Evolutionary conservation across 2,888 invertebrate species (phyloP).

Genomic region (Ptychoptera contaminata): DNA sequence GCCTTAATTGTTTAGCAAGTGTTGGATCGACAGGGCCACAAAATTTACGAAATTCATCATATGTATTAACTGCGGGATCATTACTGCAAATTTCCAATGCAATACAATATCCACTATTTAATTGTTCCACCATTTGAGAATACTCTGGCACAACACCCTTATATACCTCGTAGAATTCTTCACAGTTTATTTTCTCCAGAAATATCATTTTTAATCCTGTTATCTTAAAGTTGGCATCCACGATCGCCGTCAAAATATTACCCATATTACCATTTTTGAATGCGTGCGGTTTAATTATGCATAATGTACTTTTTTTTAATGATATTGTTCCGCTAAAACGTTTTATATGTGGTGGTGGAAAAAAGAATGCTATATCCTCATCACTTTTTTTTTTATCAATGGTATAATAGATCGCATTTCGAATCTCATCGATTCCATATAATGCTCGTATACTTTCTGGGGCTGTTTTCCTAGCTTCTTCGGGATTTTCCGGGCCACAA

Average conservation of each 20-base stretch:
- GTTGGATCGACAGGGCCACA: conserved; percentile 87
- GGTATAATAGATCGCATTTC: conserved; percentile 56
- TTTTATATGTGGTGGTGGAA: conserved; percentile 25
- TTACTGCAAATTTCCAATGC: conserved; percentile 67
- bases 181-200: conserved; percentile 66
- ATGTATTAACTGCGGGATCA: conserved; percentile 40
- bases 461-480: conserved; percentile 34
- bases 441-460: conserved; percentile 46
- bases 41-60: conserved; percentile 61
- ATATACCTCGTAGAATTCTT: conserved; percentile 87
- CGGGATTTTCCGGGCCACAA: conserved; percentile 41
- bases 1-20: conserved; percentile 48
- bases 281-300: conserved; percentile 82
- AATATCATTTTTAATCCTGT: conserved; percentile 66
- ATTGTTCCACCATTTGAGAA: conserved; percentile 66
- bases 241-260: conserved; percentile 53
- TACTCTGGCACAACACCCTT: conserved; percentile 73
- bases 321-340: conserved; percentile 38
- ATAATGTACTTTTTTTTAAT: conserved; percentile 55
- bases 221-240: conserved; percentile 59
- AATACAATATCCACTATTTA: conserved; percentile 71
- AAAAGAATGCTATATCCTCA: conserved; percentile 41
- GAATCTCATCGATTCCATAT: conserved; percentile 49
- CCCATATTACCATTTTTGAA: conserved; percentile 58
- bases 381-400: conserved; percentile 36